Evolutionary conservation across 2,113 vertebrate genomes (phyloP).

Genomic region (Prolemur simus): DNA sequence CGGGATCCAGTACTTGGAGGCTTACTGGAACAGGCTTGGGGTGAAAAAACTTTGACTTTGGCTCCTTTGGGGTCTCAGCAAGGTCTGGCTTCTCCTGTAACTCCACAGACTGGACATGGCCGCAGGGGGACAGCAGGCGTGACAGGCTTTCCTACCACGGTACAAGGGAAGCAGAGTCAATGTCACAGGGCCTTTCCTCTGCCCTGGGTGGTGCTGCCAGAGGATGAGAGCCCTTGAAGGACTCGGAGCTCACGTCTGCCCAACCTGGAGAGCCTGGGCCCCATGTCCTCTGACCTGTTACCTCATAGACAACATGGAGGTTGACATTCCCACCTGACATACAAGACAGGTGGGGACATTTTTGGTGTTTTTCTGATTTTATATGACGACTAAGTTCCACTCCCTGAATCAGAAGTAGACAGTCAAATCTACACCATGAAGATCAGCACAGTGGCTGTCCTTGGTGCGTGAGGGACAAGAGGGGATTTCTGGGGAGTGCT

Average conservation of each 20-base stretch:
- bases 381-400: neutral
- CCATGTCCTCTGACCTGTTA: neutral
- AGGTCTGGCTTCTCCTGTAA: slow-evolving; percentile 88
- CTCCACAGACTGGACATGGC: slow-evolving; percentile 86
- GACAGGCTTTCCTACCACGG: slow-evolving; percentile 82
- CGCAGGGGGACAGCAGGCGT: slow-evolving; percentile 87
- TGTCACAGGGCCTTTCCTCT: neutral
- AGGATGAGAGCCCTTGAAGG: neutral
- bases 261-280: accelerated
- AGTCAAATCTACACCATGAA: neutral
- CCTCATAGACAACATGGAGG: neutral
- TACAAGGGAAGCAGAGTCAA: accelerated
- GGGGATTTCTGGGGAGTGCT: neutral
- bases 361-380: neutral
- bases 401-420: neutral
- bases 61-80: slow-evolving; percentile 70
- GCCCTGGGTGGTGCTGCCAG: accelerated
- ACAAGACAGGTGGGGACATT: neutral
- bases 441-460: neutral
- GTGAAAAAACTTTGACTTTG: slow-evolving; percentile 84
- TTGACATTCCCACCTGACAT: neutral
- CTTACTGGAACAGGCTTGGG: slow-evolving; percentile 67
- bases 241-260: accelerated
- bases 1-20: neutral
- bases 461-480: accelerated